These are phyloP conservation scores for Heliconius sara DNA, from an alignment of 2,888 invertebrate genomes.

Conservation along the genomic window DNA sequence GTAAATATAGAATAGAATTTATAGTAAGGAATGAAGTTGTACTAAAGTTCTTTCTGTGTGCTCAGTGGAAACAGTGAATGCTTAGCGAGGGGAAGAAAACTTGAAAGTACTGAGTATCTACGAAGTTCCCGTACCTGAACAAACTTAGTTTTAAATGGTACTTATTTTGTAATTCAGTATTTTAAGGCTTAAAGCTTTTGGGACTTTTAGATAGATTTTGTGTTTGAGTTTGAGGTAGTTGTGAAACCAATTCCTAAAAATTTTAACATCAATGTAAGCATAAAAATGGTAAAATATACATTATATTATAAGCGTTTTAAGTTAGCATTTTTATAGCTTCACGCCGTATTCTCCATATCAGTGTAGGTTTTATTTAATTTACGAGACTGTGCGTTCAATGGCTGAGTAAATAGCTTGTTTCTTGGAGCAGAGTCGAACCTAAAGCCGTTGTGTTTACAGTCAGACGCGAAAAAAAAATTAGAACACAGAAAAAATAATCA, in stretches of 20 bases:
- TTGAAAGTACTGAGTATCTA: conserved; percentile 36
- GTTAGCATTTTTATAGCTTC: neutral
- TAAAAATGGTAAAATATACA: too few species aligned
- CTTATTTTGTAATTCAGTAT: conserved; percentile 36
- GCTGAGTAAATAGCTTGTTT: neutral
- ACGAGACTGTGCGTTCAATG: too few species aligned
- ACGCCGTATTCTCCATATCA: neutral
- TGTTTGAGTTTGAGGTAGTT: neutral
- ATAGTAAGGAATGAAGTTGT: conserved; percentile 25
- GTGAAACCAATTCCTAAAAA: neutral
- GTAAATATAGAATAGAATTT: conserved; percentile 23
- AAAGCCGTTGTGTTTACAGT: neutral
- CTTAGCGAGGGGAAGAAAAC: conserved; percentile 32
- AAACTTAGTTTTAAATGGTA: conserved; percentile 40
- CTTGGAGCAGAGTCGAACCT: too few species aligned
- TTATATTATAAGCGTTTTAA: too few species aligned
- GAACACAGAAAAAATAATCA: neutral
- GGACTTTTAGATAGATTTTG: neutral
- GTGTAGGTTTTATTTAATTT: neutral
- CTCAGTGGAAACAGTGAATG: conserved; percentile 41
- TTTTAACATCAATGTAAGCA: neutral
- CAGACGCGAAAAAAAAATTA: neutral
- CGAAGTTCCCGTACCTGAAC: conserved; percentile 43
- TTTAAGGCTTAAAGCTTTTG: conserved; percentile 20
- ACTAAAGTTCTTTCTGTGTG: conserved; percentile 40